phyloP scores from a whole-genome alignment of 2,888 invertebrate species.

The Drosophila infuscata region DNA sequence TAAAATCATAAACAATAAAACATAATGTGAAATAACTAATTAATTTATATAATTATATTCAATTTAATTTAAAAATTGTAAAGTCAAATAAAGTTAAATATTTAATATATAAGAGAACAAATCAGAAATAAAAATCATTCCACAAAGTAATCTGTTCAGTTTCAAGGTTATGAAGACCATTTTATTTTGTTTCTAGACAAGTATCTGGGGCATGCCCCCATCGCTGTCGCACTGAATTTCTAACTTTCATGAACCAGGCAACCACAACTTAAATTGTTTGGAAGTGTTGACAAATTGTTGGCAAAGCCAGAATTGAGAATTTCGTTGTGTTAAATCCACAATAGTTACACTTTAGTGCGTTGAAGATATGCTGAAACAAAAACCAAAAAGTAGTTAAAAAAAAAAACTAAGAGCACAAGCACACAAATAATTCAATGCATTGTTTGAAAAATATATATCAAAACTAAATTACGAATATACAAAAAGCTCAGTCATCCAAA shows the following conservation, averaged over 20 bases:
- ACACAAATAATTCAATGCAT: conserved; percentile 34
- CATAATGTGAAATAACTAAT: background rate
- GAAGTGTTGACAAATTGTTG: conserved; percentile 59
- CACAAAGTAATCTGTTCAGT: background rate
- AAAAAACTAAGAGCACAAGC: conserved; percentile 8
- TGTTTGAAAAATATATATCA: conserved; percentile 64
- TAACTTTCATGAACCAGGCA: conserved; percentile 30
- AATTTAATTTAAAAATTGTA: background rate
- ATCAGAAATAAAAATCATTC: background rate
- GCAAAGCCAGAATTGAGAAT: conserved; percentile 32
- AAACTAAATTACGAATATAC: conserved; percentile 55
- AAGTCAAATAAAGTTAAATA: background rate
- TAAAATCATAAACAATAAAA: background rate
- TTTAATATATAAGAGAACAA: background rate
- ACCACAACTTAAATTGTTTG: conserved; percentile 51
- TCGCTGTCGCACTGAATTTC: conserved; percentile 25
- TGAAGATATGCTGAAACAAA: conserved; percentile 22
- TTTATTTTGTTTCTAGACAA: conserved; percentile 1
- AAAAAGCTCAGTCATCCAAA: conserved; percentile 41
- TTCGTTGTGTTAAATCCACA: conserved; percentile 23
- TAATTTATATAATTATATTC: too few relatives aligned
- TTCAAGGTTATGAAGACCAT: conserved; percentile 1
- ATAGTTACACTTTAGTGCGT: conserved; percentile 38
- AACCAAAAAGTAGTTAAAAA: background rate
- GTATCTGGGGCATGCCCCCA: conserved; percentile 1